phyloP scores from a whole-genome alignment of 2,113 vertebrate species.

The Atractosteus spatula region DNA sequence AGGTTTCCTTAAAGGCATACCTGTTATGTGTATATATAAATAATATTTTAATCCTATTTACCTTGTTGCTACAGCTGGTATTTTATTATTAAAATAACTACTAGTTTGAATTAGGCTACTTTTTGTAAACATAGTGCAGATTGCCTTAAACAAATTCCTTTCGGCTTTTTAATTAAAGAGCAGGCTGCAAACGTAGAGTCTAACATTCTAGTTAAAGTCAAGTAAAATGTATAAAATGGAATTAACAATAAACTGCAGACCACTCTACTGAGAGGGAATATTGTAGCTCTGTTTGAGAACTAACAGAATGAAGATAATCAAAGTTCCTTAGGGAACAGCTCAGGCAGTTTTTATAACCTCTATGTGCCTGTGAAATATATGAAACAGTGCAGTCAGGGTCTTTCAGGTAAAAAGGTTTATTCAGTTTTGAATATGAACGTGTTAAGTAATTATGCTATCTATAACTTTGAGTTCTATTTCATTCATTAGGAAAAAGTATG shows the following conservation, averaged over 20 bases:
- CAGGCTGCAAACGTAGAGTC: neutral
- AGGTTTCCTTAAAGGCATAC: neutral
- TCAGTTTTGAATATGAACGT: neutral
- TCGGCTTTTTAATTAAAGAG: neutral
- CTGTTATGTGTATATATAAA: conserved; percentile 3
- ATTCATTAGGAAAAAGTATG: neutral
- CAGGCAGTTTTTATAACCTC: neutral
- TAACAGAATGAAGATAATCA: conserved; percentile 3
- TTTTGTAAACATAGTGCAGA: conserved; percentile 1
- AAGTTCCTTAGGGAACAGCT: neutral
- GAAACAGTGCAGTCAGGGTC: neutral
- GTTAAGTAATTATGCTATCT: neutral
- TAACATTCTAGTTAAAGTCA: neutral
- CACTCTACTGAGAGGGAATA: neutral
- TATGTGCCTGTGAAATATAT: neutral
- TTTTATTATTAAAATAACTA: conserved; percentile 2
- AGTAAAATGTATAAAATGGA: neutral
- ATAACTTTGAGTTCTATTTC: neutral
- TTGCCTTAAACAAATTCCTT: neutral
- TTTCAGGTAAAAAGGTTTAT: neutral
- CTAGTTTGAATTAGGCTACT: neutral
- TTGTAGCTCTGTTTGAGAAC: neutral
- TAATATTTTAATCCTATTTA: conserved; percentile 1
- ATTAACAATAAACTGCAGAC: neutral
- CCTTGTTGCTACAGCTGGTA: neutral